These are phyloP conservation scores for Lycocorax pyrrhopterus DNA, from an alignment of 2,113 vertebrate species.

Conservation along the genomic window DNA sequence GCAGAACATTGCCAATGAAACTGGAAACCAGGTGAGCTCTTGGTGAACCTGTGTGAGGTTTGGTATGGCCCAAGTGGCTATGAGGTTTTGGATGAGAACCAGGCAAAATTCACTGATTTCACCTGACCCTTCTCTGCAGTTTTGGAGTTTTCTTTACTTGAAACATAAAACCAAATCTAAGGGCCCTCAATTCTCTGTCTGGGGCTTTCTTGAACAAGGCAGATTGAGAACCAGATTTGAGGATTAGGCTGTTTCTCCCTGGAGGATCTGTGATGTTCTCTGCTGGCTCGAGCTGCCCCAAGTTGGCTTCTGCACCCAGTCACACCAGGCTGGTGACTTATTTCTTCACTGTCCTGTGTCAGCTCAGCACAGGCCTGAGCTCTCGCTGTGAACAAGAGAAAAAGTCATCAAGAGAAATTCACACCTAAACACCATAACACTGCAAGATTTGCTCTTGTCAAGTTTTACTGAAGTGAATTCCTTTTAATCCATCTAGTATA, in stretches of 20 bases:
- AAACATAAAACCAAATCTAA: background rate
- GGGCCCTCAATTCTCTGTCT: background rate
- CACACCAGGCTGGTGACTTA: background rate
- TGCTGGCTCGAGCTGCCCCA: background rate
- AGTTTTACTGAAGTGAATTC: background rate
- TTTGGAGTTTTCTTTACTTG: background rate
- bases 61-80: background rate
- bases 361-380: background rate
- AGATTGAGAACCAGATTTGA: background rate
- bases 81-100: background rate
- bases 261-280: background rate
- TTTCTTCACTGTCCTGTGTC: background rate
- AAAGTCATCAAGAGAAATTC: background rate
- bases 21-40: conserved; percentile 18
- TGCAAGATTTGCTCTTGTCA: background rate
- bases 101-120: background rate
- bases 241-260: background rate
- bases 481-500: background rate
- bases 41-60: background rate
- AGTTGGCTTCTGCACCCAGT: background rate
- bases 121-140: background rate
- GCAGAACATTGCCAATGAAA: background rate
- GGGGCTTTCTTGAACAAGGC: background rate
- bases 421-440: background rate
- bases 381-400: background rate